phyloP scores from a whole-genome alignment of 2,888 invertebrate species.

The Gasteruption jaculator region DNA sequence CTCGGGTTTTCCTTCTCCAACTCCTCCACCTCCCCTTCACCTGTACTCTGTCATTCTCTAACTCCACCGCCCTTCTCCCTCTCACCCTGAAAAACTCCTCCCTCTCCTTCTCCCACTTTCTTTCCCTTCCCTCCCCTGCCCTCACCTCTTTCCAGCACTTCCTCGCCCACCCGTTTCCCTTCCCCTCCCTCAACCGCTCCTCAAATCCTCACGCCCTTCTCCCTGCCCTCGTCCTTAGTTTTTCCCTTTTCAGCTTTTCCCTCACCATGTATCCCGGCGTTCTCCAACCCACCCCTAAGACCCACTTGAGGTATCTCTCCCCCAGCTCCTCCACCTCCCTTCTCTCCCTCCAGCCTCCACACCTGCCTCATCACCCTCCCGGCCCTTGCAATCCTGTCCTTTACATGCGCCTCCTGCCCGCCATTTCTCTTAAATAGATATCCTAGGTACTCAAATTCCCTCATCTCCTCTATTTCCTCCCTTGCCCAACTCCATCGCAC shows the following conservation, averaged over 20 bases:
- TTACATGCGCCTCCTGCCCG: background rate
- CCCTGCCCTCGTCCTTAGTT: background rate
- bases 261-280: constrained; percentile 1
- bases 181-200: no score
- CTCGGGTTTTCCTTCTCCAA: background rate
- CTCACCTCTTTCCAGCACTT: constrained; percentile 1
- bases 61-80: background rate
- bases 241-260: constrained; percentile 1
- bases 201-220: background rate
- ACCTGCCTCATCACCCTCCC: background rate
- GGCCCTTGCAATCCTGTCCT: background rate
- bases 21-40: background rate
- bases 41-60: background rate
- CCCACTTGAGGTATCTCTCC: background rate
- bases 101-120: background rate
- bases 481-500: background rate
- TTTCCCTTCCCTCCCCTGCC: background rate
- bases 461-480: background rate
- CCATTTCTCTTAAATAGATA: background rate
- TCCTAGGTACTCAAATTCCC: constrained; percentile 1
- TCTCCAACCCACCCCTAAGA: background rate
- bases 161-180: background rate
- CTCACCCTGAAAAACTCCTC: background rate
- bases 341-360: background rate
- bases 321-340: background rate